phyloP scores from a whole-genome alignment of 2,113 vertebrate genomes.

The Oncorhynchus nerka region DNA sequence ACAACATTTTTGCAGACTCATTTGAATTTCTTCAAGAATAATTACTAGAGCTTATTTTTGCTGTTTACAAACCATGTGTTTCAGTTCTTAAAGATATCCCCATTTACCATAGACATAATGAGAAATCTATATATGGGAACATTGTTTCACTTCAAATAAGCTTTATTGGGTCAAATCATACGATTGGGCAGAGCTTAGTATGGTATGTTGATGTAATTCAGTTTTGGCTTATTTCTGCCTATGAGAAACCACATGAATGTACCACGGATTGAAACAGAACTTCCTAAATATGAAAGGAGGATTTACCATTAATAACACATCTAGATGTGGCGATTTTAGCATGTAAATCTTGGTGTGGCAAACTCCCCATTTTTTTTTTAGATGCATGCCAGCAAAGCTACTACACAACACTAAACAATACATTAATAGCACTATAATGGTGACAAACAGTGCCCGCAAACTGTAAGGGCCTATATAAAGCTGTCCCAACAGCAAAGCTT shows the following conservation, averaged over 20 bases:
- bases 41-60: conserved; percentile 39
- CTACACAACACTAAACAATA: no score
- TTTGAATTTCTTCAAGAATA: conserved; percentile 30
- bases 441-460: no score
- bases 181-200: conserved; percentile 47
- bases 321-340: background rate
- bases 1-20: conserved; percentile 31
- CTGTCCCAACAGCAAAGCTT: no score
- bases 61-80: conserved; percentile 62
- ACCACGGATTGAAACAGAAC: conserved; percentile 45
- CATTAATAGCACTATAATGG: no score
- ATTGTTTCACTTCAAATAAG: conserved; percentile 52
- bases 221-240: conserved; percentile 49
- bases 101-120: conserved; percentile 12
- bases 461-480: no score
- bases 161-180: conserved; percentile 58
- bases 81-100: conserved; percentile 9
- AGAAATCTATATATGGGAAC: conserved; percentile 9
- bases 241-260: conserved; percentile 63
- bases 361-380: no score
- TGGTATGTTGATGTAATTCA: conserved; percentile 39
- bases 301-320: conserved; percentile 29
- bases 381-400: no score
- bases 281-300: conserved; percentile 40
- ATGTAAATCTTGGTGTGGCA: no score